These are phyloP conservation scores for Lepus oiostolus DNA, from an alignment of 2,797 vertebrate species.

Conservation along the genomic window DNA sequence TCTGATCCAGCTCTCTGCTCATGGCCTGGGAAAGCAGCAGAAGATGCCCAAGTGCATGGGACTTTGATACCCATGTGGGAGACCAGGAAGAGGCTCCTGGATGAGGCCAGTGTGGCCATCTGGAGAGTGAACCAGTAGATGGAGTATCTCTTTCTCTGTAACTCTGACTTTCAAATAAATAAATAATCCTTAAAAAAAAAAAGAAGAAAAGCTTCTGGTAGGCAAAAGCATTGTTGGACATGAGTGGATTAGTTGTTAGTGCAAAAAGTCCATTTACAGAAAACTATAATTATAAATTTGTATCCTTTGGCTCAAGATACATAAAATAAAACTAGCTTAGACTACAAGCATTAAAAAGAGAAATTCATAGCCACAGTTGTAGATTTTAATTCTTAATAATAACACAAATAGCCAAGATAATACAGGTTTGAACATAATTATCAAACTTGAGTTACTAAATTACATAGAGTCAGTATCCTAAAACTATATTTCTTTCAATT, in stretches of 20 bases:
- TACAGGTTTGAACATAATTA: background rate
- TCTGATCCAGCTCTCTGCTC: too few species aligned
- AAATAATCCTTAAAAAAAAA: too few species aligned
- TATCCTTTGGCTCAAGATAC: background rate
- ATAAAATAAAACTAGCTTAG: background rate
- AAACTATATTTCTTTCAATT: constrained; percentile 45
- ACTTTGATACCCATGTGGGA: too few species aligned
- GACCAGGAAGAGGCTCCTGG: too few species aligned
- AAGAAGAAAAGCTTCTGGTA: background rate
- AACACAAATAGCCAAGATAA: background rate
- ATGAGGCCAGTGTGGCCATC: too few species aligned
- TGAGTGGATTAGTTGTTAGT: background rate
- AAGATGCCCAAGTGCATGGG: too few species aligned
- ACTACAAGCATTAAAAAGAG: background rate
- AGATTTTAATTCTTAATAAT: constrained; percentile 21
- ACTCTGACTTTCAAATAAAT: too few species aligned
- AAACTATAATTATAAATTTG: background rate
- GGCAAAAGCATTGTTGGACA: background rate
- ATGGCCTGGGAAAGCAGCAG: too few species aligned
- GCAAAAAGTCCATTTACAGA: background rate
- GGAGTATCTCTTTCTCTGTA: too few species aligned
- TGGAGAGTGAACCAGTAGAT: too few species aligned
- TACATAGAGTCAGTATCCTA: background rate
- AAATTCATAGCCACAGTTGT: background rate
- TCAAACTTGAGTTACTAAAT: constrained; percentile 4